Evolutionary conservation across 2,888 invertebrate species (phyloP), one percentile per base, ranked within the genome.

Genomic region (Drosophila histrio): DNA sequence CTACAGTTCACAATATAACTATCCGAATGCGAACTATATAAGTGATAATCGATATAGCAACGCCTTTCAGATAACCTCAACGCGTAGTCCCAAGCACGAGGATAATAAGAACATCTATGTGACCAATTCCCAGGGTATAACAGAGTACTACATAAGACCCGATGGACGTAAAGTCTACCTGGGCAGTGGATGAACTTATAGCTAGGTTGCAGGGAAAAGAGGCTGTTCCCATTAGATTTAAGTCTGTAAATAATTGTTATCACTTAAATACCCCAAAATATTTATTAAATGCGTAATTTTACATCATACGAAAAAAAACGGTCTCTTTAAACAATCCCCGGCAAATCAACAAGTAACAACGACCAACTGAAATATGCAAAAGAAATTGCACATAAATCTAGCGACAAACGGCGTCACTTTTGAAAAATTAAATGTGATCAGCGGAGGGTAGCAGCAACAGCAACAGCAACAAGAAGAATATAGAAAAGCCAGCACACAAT

Each of bases 101-200:
- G 87, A 90, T 24, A 80, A 90, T 50, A 84, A 89, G 39, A 91
- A 91, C 70, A 82, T 91, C 21, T 91, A 91, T 68, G 87, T 91
- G 21, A 91, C 89, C 22, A 91, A 91, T 77, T 76, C 84, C 0
- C 79, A 88, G 38, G 91, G 91, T 0, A 66, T 90, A 0, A 90
- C 88, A 0, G 91, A 91, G 63, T 91, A 91, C 69, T 91, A 90
- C 21, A 79, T 91, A 43, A 89, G 87, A 3, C 89, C 90, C 4
- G 81, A 87, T 53, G 91, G 91, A 1, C 74, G 82, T 15, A 91
- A 91, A 59, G 77, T 91, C 0, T 91, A 90, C 56, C 59, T 90
- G 13, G 75, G 72, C 41, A 67, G 56, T n/a, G 75, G 69, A 11
- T 81, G 43, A 76, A 3, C 9, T 28, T 17, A 3, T 26, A 17